A percentile compares a stretch with the other conserved stretches of the same genome.
These are phyloP conservation scores for Dasypolia templi DNA, from an alignment of 2,888 invertebrate species.

Conservation along the genomic window DNA sequence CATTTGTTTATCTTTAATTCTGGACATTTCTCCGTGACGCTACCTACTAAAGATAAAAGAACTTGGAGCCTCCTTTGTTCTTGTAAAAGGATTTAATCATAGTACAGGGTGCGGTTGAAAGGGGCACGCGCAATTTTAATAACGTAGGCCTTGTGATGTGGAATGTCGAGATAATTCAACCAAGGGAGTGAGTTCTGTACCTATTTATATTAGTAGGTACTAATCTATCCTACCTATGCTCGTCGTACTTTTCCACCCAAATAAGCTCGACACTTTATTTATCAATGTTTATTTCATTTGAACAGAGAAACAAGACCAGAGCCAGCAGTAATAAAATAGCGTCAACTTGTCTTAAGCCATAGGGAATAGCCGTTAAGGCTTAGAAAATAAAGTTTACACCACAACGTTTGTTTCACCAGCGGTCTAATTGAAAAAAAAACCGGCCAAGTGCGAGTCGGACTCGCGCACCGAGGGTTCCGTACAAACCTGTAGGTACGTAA, in stretches of 20 bases:
- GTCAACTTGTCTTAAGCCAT: conserved; percentile 61
- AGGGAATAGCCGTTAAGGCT: conserved; percentile 55
- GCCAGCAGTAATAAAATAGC: conserved; percentile 57
- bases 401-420: conserved; percentile 68
- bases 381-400: conserved; percentile 64
- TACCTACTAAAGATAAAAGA: conserved; percentile 60
- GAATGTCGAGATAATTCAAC: conserved; percentile 37
- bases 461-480: too few relatives aligned
- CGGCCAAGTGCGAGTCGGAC: too few relatives aligned
- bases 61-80: conserved; percentile 62
- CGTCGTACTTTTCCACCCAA: too few relatives aligned
- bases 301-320: conserved; percentile 40
- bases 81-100: conserved; percentile 65
- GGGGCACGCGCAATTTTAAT: conserved; percentile 53
- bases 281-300: conserved; percentile 39
- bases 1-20: conserved; percentile 65
- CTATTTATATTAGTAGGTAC: not conserved
- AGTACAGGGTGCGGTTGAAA: conserved; percentile 54
- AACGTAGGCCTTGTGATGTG: conserved; percentile 40
- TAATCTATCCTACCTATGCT: not conserved
- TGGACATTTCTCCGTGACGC: conserved; percentile 57
- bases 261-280: conserved; percentile 9
- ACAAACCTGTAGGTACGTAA: too few relatives aligned
- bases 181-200: not conserved
- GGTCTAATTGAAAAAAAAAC: conserved; percentile 72